Base-by-base conservation (phyloP, 2,113 vertebrate species). In the Helogale parvula region DNA sequence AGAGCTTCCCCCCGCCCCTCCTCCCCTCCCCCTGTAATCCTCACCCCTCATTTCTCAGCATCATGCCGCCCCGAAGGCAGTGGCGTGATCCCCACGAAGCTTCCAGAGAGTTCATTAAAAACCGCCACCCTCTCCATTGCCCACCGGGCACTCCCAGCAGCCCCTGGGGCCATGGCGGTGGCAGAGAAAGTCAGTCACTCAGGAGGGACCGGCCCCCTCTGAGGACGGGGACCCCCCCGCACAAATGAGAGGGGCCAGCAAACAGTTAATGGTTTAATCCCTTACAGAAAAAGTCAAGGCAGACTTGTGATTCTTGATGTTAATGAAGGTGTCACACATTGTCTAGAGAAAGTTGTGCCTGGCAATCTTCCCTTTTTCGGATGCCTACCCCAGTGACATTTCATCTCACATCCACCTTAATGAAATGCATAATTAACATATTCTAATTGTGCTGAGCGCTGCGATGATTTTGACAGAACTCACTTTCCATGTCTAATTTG, bases 371-470 rank as follows among this genome's bases (percentile, higher is more conserved):
- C 99, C 99, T 99, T 99, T 99, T 99, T 99, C 99, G 99, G 99
- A 99, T 99, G 99, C 99, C 99, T 99, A 99, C 99, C 99, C 99
- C 99, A 99, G 99, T 99, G 99, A 99, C 99, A 99, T 99, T 99
- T 99, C 99, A 99, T 99, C 99, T 99, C 99, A 99, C 99, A 99
- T 99, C 99, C 99, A 99, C 99, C 99, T 99, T 99, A 99, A 99
- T 99, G 99, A 99, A 99, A 99, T 99, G 99, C 99, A 99, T 99
- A 99, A 99, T 99, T 99, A 99, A 99, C 99, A 99, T 99, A 99
- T 99, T 99, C 99, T 99, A 99, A 99, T 99, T 99, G 99, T 99
- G 99, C 99, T 99, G 99, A 99, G 99, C 99, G 99, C 99, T 99
- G 99, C 99, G 99, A 99, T 99, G 99, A 99, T 99, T 99, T 99